Conservation (phyloP, 2,797 vertebrate genomes). For the Argentina silus region DNA sequence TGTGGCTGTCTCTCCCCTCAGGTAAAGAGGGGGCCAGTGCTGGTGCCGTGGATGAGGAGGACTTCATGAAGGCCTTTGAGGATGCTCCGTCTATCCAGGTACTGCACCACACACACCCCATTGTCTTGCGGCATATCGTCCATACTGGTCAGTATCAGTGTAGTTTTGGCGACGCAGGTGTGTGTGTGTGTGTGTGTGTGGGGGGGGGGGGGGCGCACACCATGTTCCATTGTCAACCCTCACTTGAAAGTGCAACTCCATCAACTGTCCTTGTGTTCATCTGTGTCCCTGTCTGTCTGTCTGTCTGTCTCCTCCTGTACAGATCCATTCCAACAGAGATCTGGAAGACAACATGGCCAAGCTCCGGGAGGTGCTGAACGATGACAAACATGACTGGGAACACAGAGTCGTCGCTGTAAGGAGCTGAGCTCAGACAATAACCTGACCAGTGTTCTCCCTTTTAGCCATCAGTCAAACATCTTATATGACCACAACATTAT, state of each 20-base stretch:
- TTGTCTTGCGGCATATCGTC: too few relatives aligned
- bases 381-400: conserved; percentile 99
- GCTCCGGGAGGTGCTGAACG: conserved; percentile 92
- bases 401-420: conserved; percentile 93
- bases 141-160: too few relatives aligned
- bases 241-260: too few relatives aligned
- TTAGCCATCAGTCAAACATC: neutral
- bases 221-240: too few relatives aligned
- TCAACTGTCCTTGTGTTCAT: too few relatives aligned
- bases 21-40: conserved; percentile 92
- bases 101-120: conserved; percentile 1
- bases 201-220: too few relatives aligned
- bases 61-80: conserved; percentile 96
- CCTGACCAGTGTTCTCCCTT: neutral
- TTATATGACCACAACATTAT: neutral
- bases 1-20: conserved; percentile 1
- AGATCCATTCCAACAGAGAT: conserved; percentile 96
- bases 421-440: neutral
- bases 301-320: conserved; percentile 33
- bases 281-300: neutral
- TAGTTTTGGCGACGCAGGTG: neutral
- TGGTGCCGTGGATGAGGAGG: conserved; percentile 95
- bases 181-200: neutral
- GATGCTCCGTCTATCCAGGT: conserved; percentile 92
- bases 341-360: conserved; percentile 94